These are phyloP conservation scores for Bactericera cockerelli DNA, from an alignment of 1,140 invertebrate species.

Conservation along the genomic window DNA sequence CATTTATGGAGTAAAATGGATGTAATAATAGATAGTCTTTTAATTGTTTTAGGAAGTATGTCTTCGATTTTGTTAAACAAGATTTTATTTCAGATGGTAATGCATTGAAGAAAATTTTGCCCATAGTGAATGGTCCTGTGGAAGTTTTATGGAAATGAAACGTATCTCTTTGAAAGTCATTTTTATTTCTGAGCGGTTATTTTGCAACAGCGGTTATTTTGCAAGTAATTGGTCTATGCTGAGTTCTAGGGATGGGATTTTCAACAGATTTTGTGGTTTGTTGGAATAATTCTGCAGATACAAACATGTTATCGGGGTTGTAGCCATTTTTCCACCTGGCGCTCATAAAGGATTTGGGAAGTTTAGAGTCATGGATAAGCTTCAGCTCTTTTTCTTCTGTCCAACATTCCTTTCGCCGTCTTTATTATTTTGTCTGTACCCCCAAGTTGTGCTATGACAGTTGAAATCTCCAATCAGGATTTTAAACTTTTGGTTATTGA, in stretches of 20 bases:
- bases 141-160: too few species aligned
- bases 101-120: too few species aligned
- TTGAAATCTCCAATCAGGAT: conserved; percentile 14
- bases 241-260: conserved; percentile 9
- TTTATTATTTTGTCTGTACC: conserved; percentile 10
- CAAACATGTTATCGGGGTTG: conserved; percentile 12
- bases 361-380: conserved; percentile 11
- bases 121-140: too few species aligned
- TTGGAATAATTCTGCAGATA: background rate
- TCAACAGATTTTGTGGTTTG: conserved; percentile 5
- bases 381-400: conserved; percentile 7
- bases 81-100: too few species aligned
- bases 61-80: too few species aligned
- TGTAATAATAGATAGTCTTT: too few species aligned
- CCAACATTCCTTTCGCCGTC: conserved; percentile 12
- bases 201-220: conserved; percentile 1
- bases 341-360: conserved; percentile 10
- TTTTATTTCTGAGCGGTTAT: too few species aligned
- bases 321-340: conserved; percentile 9
- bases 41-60: too few species aligned
- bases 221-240: too few species aligned
- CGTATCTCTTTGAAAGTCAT: too few species aligned
- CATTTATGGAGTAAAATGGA: too few species aligned
- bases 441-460: conserved; percentile 11
- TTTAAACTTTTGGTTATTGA: conserved; percentile 9